These are phyloP conservation scores for Platypus cylindrus DNA, from an alignment of 2,888 invertebrate species.

Conservation along the genomic window DNA sequence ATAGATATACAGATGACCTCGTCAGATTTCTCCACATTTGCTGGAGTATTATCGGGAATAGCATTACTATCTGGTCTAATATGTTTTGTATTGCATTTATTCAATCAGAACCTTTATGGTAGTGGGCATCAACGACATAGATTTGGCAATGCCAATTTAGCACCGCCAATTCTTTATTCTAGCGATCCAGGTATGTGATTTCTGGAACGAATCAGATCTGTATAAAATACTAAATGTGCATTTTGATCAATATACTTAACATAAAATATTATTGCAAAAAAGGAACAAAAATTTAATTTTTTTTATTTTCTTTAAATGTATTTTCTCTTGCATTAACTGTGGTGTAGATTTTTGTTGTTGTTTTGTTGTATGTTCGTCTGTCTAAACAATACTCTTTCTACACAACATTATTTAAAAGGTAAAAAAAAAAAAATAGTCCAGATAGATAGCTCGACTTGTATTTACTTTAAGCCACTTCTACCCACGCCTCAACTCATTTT, in stretches of 20 bases:
- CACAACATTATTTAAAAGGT: too few species aligned
- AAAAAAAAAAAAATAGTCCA: too few species aligned
- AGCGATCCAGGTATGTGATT: constrained; percentile 69
- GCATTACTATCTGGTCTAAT: constrained; percentile 75
- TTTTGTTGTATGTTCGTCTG: too few species aligned
- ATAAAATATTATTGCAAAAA: too few species aligned
- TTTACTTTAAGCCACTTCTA: constrained; percentile 1
- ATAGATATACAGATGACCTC: constrained; percentile 64
- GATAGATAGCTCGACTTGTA: too few species aligned
- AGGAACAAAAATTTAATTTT: neutral
- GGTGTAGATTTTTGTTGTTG: too few species aligned
- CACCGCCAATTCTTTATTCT: constrained; percentile 74
- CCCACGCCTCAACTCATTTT: constrained; percentile 11
- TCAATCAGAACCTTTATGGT: constrained; percentile 51
- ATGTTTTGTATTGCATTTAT: constrained; percentile 79
- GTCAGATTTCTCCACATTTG: constrained; percentile 73
- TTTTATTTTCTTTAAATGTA: neutral
- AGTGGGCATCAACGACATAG: constrained; percentile 45
- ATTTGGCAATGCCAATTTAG: constrained; percentile 71
- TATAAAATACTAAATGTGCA: constrained; percentile 5
- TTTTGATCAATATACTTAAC: too few species aligned
- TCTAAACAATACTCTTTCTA: too few species aligned
- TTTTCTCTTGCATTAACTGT: neutral
- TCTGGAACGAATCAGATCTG: too few species aligned
- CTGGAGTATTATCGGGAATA: constrained; percentile 76